Evolutionary conservation across 2,113 vertebrate species (phyloP).

Genomic region (Syngnathoides biaculeatus): DNA sequence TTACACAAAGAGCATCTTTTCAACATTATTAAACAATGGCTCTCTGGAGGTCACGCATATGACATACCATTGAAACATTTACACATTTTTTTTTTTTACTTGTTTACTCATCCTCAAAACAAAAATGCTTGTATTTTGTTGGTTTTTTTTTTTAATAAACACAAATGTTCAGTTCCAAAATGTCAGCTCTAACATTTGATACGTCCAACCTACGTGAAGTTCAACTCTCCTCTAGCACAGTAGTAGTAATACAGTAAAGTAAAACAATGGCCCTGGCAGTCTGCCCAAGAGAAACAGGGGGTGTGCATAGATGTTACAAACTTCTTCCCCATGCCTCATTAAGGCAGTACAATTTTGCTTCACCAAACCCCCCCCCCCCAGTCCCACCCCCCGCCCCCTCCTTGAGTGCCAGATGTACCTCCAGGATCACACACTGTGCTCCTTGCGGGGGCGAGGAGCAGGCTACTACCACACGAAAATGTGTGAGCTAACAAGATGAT

Average conservation of each 20-base stretch:
- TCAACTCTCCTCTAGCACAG: conserved; percentile 73
- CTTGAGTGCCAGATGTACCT: neutral
- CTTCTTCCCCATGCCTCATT: conserved; percentile 41
- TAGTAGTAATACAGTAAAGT: conserved; percentile 31
- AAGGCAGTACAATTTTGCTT: conserved; percentile 34
- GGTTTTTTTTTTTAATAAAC: conserved; percentile 37
- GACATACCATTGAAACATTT: conserved; percentile 71
- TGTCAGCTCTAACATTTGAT: conserved; percentile 53
- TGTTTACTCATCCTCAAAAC: conserved; percentile 52
- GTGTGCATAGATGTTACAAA: conserved; percentile 68
- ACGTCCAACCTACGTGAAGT: conserved; percentile 23
- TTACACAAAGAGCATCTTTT: conserved; percentile 70
- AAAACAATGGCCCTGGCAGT: conserved; percentile 15
- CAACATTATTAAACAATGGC: conserved; percentile 69
- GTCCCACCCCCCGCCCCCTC: too few species aligned
- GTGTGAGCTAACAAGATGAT: conserved; percentile 13
- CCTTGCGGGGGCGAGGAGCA: neutral
- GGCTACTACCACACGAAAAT: conserved; percentile 11
- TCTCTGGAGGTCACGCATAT: conserved; percentile 67
- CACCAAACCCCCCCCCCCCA: too few species aligned
- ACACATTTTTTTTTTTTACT: conserved; percentile 63
- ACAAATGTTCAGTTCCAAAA: conserved; percentile 84
- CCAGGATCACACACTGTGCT: conserved; percentile 2
- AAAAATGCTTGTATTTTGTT: conserved; percentile 51
- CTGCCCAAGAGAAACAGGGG: conserved; percentile 49